Percentiles rank a stretch among this genome's conserved stretches.
These are phyloP conservation scores for Pristionchus arcanus DNA, from an alignment of 2,888 invertebrate genomes.

Conservation along the genomic window DNA sequence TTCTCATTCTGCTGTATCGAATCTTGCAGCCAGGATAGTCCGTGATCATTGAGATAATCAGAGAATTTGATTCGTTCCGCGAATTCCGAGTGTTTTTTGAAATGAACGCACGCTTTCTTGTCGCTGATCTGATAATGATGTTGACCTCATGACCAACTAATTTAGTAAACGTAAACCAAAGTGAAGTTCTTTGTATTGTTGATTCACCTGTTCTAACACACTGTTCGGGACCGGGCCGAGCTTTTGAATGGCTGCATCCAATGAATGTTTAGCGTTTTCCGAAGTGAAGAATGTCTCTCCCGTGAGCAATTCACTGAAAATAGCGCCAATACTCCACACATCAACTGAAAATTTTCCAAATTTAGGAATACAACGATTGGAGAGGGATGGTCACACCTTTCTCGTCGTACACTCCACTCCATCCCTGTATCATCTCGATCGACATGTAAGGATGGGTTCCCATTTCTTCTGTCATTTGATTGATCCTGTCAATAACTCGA, in stretches of 20 bases:
- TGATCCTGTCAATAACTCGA: neutral
- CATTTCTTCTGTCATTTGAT: neutral
- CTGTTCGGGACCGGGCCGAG: neutral
- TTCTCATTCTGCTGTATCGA: neutral
- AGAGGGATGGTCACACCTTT: neutral
- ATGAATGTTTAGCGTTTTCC: neutral
- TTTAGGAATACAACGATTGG: neutral
- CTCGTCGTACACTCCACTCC: neutral
- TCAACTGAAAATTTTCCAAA: neutral
- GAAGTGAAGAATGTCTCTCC: neutral
- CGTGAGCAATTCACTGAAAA: neutral
- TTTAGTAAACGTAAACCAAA: too few relatives aligned
- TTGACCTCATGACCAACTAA: too few relatives aligned
- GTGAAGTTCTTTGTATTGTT: too few relatives aligned
- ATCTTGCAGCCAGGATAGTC: neutral
- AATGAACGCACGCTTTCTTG: neutral
- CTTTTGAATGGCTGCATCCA: neutral
- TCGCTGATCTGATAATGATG: neutral
- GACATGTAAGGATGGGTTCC: neutral
- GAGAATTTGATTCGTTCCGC: neutral
- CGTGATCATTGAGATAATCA: neutral
- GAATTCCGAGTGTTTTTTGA: neutral
- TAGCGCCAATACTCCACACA: neutral
- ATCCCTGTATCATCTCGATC: neutral
- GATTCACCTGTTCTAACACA: neutral